Evolutionary conservation across 2,888 invertebrate species (phyloP).

Genomic region (Mesopsocus fuscifrons): DNA sequence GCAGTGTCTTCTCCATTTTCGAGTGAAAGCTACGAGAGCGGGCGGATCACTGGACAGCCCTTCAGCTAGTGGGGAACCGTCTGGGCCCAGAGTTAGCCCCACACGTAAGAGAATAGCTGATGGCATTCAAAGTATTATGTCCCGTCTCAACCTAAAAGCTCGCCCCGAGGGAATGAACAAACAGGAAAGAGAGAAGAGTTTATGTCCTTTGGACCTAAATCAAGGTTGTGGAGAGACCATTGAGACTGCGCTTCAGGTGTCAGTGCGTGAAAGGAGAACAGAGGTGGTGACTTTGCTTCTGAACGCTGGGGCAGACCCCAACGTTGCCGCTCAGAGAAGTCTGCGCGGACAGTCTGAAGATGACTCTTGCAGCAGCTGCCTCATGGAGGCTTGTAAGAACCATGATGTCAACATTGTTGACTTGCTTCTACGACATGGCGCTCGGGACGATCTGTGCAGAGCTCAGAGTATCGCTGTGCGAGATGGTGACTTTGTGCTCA

Average conservation of each 20-base stretch:
- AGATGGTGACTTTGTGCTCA: conserved; percentile 52
- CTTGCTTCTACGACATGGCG: conserved; percentile 57
- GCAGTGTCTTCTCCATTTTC: conserved; percentile 52
- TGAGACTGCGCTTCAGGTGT: conserved; percentile 70
- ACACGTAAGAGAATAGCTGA: conserved; percentile 59
- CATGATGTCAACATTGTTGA: conserved; percentile 54
- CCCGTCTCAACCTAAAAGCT: conserved; percentile 45
- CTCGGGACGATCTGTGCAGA: conserved; percentile 67
- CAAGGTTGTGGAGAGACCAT: conserved; percentile 51
- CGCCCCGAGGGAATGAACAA: conserved; percentile 10
- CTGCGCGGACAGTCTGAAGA: neutral
- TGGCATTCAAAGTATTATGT: conserved; percentile 77
- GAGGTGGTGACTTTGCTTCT: conserved; percentile 50
- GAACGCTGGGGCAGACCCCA: conserved; percentile 64
- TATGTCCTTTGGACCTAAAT: conserved; percentile 55
- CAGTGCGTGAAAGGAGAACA: conserved; percentile 54
- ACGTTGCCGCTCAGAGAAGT: conserved; percentile 37
- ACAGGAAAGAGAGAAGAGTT: conserved; percentile 25
- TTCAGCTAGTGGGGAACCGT: neutral
- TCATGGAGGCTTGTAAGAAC: conserved; percentile 50
- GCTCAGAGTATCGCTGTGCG: conserved; percentile 60
- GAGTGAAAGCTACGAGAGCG: conserved; percentile 32
- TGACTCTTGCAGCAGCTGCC: conserved; percentile 12
- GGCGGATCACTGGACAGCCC: neutral
- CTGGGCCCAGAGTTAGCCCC: conserved; percentile 29